A percentile compares a stretch with the other conserved stretches of the same genome.
Conservation (phyloP, 1,140 invertebrate genomes). For the Daktulosphaira vitifoliae region DNA sequence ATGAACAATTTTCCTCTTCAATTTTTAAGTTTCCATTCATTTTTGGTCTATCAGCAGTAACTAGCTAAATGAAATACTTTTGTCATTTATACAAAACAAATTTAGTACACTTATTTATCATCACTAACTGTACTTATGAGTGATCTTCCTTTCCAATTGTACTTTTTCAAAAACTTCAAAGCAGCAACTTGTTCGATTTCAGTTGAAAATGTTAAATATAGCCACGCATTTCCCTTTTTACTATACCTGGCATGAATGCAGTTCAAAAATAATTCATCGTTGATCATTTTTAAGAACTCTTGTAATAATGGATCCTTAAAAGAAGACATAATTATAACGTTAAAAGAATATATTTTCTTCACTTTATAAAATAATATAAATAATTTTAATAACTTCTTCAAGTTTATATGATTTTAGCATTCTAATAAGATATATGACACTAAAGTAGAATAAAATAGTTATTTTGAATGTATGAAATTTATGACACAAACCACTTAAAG, state of each 20-base stretch:
- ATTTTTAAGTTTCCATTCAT: slow-evolving; percentile 17
- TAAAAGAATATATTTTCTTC: no score
- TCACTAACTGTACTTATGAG: slow-evolving; percentile 42
- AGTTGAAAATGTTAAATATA: slow-evolving; percentile 65
- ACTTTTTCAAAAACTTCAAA: slow-evolving; percentile 58
- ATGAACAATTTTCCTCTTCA: slow-evolving; percentile 23
- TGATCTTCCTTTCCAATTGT: slow-evolving; percentile 57
- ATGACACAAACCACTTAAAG: no score
- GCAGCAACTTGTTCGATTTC: slow-evolving; percentile 64
- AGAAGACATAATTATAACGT: no score
- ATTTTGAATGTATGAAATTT: no score
- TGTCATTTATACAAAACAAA: not conserved
- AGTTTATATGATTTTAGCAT: no score
- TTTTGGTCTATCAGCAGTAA: slow-evolving; percentile 37
- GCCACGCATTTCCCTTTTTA: slow-evolving; percentile 47
- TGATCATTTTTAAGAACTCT: slow-evolving; percentile 39
- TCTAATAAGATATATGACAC: no score
- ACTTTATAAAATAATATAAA: no score
- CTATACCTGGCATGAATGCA: slow-evolving; percentile 39
- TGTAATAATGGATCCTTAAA: slow-evolving; percentile 37
- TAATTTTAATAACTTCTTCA: no score
- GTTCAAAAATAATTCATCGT: slow-evolving; percentile 37
- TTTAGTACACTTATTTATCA: not conserved
- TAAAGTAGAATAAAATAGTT: no score
- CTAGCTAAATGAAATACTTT: slow-evolving; percentile 33